These are phyloP conservation scores for Antedon mediterranea DNA, from an alignment of 53 echinoderm and acorn worm genomes.

Conservation along the genomic window DNA sequence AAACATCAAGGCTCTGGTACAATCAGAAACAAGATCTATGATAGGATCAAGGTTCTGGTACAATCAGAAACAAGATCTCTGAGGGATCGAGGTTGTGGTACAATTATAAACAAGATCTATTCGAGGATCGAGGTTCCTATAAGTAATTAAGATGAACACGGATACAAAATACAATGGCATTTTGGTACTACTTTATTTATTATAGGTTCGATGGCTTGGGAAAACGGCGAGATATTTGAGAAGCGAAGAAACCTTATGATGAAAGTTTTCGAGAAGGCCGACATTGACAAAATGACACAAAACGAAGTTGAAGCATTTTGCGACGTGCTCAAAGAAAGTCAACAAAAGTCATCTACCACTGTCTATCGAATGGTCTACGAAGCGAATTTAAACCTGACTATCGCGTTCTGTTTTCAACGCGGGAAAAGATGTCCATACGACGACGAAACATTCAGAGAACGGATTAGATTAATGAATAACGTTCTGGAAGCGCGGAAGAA, in stretches of 20 bases:
- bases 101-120: no score
- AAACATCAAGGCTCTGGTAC: no score
- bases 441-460: background rate
- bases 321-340: background rate
- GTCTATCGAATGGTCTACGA: background rate
- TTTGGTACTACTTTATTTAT: background rate
- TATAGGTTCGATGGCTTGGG: background rate
- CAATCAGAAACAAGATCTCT: no score
- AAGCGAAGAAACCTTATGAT: background rate
- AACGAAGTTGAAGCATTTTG: background rate
- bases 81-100: no score
- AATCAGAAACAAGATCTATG: no score
- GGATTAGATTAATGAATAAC: background rate
- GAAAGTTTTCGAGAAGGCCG: background rate
- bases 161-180: no score
- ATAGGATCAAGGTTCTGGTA: no score
- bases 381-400: background rate
- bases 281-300: background rate
- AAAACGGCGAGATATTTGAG: background rate
- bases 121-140: no score
- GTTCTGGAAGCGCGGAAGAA: background rate
- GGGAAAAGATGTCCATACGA: background rate
- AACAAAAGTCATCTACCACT: background rate
- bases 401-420: background rate
- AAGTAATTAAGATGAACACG: no score